Base-by-base conservation (phyloP, 1,140 invertebrate species). In the Parapsyche elsis region DNA sequence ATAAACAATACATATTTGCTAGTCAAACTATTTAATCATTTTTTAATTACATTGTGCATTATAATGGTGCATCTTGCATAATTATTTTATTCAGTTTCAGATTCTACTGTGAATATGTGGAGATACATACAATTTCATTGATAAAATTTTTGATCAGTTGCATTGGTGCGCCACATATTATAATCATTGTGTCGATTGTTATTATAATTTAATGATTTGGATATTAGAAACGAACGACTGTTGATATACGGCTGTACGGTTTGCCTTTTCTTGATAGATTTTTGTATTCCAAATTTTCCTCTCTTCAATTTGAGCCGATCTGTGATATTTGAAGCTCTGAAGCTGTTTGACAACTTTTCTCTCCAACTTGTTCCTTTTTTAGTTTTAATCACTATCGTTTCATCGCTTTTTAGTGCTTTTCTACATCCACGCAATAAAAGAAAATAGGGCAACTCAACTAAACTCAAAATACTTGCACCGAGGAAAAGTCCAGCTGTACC, bases 401-500 rank as follows among this genome's bases (percentile, higher is more conserved):
- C 21, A 24, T 67, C 64, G 23, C 24, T 26, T 10, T 24, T 67
- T 9, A 67, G 5, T 14, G 21, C 64, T 26, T 30, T 76, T 14
- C 67, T 78, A n/a, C 76, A 38, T 53, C 79, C 81, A 9, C 81
- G 57, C 9, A 81, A 30, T n/a, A 82, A 53, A 9, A 83, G 46
- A 45, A 80, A 91, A 80, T 90, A 91, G 16, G 90, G 78, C 1
- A 92, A 86, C 84, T 93, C 92, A 16, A 92, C 90, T 83, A 92
- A 91, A 83, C 91, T 92, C 0, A 92, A 85, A 9, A 92, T 80
- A 84, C 92, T 92, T 10, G 91, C 91, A 7, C 92, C 92, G 4
- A 92, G 89, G 84, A 92, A 92, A 0, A 93, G 84, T 0, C 91
- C 91, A 2, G 91, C 89, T 5, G 91, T 90, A 38, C 92, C 91